phyloP scores from a whole-genome alignment of 2,797 vertebrate species.

The Gymnocypris eckloni region DNA sequence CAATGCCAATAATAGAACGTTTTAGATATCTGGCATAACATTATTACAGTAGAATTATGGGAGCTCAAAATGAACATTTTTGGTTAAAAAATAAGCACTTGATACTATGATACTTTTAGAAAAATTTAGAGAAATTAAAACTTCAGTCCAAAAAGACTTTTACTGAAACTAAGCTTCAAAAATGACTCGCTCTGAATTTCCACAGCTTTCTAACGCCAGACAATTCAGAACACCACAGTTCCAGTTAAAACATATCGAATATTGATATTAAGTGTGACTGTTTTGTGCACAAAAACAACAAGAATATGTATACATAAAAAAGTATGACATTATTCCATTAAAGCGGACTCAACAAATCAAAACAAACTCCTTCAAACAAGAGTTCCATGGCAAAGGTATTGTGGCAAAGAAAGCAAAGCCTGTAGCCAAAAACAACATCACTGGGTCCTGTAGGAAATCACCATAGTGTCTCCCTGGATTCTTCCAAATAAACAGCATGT shows the following conservation, averaged over 20 bases:
- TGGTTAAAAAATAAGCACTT: background rate
- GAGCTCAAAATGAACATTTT: background rate
- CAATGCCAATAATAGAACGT: background rate
- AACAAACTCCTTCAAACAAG: background rate
- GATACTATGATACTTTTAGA: background rate
- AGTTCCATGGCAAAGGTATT: background rate
- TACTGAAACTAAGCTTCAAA: background rate
- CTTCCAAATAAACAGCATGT: constrained; percentile 33
- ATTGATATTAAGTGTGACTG: background rate
- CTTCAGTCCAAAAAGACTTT: background rate
- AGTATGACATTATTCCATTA: background rate
- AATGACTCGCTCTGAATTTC: background rate
- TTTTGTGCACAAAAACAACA: background rate
- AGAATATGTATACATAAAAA: background rate
- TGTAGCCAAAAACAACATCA: constrained; percentile 28
- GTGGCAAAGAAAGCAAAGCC: constrained; percentile 7
- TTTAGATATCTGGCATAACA: background rate
- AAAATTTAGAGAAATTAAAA: background rate
- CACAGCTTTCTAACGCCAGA: background rate
- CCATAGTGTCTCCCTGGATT: constrained; percentile 17
- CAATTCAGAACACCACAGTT: background rate
- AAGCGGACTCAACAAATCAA: background rate
- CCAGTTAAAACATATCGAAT: background rate
- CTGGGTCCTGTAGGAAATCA: constrained; percentile 14
- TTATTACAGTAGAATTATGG: background rate